phyloP scores from a whole-genome alignment of 2,113 vertebrate species.

The Bubo bubo region DNA sequence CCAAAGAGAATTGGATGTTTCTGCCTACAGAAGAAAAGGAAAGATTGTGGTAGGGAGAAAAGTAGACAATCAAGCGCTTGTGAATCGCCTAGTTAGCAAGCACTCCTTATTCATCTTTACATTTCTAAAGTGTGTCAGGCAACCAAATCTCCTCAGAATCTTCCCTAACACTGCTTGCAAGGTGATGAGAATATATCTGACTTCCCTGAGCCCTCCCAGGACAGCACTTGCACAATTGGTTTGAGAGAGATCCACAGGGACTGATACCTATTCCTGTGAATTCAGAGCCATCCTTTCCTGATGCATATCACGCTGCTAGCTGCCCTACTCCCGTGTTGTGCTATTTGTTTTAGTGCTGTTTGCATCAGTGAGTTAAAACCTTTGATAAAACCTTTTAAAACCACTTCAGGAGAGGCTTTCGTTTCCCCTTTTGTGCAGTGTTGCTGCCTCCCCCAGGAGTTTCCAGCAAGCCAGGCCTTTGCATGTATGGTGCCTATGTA shows the following conservation, averaged over 20 bases:
- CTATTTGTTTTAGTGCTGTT: background rate
- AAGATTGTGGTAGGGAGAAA: background rate
- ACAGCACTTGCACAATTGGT: background rate
- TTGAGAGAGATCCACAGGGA: background rate
- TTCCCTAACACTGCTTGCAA: background rate
- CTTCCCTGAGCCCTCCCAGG: background rate
- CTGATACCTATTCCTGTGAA: accelerated
- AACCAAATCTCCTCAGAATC: background rate
- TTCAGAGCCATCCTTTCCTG: background rate
- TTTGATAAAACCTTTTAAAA: background rate
- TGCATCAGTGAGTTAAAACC: background rate
- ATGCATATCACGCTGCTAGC: background rate
- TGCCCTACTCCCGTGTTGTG: background rate
- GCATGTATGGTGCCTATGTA: background rate
- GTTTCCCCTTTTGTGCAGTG: background rate
- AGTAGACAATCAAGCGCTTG: background rate
- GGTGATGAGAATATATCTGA: background rate
- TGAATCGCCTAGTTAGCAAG: background rate
- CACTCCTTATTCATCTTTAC: background rate
- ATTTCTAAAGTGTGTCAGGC: background rate
- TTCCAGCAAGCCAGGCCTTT: background rate
- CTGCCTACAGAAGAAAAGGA: background rate
- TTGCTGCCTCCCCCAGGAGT: background rate
- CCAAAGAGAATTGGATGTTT: background rate
- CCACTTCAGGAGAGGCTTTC: background rate